phyloP scores from a whole-genome alignment of 2,113 vertebrate species.

The Alethe diademata region DNA sequence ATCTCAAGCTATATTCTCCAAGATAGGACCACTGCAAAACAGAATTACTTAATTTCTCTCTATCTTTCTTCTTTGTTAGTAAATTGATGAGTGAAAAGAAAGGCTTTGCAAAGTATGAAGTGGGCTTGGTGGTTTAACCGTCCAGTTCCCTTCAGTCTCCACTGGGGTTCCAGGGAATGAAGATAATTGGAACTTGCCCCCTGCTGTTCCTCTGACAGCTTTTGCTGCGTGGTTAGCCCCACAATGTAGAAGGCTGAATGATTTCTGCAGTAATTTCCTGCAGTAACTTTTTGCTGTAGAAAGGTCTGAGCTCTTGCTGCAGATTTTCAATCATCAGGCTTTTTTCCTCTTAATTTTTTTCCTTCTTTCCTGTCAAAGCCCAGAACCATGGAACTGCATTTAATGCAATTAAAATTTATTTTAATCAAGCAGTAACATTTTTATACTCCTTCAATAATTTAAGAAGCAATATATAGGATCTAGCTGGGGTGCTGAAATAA shows the following conservation, averaged over 20 bases:
- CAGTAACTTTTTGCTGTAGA: not conserved
- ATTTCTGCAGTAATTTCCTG: not conserved
- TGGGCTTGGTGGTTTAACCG: not conserved
- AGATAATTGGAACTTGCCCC: not conserved
- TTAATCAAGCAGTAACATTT: not conserved
- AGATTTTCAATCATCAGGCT: not conserved
- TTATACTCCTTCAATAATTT: not conserved
- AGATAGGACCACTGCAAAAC: fast-evolving
- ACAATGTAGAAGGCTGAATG: not conserved
- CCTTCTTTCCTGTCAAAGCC: not conserved
- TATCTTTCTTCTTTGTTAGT: not conserved
- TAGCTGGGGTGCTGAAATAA: not conserved
- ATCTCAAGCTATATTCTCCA: not conserved
- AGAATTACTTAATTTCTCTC: not conserved
- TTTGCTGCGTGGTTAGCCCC: not conserved
- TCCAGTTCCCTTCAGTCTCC: not conserved
- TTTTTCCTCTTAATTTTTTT: not conserved
- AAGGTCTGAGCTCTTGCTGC: not conserved
- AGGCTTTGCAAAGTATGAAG: not conserved
- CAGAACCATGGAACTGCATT: not conserved
- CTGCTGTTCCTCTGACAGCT: not conserved
- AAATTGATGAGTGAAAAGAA: not conserved
- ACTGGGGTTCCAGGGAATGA: not conserved
- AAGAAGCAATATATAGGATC: not conserved
- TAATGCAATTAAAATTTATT: not conserved